phyloP scores from a whole-genome alignment of 2,888 invertebrate genomes.

The Synergus japonicus region DNA sequence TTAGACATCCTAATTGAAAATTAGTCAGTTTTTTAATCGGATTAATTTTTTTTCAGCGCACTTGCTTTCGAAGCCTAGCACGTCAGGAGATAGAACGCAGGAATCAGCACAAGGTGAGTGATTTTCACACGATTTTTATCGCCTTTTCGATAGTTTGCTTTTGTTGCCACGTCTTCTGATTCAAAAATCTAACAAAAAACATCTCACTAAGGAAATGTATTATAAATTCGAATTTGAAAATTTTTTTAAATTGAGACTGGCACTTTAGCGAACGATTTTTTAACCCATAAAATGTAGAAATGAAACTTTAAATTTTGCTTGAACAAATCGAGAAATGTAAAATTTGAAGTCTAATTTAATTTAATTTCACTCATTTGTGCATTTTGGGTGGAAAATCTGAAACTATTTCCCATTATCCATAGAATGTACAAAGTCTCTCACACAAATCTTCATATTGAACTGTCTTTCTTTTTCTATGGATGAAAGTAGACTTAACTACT shows the following conservation, averaged over 20 bases:
- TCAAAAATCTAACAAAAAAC: neutral
- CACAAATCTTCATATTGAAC: conserved; percentile 53
- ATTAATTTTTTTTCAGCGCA: conserved; percentile 67
- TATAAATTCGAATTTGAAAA: neutral
- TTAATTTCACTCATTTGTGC: neutral
- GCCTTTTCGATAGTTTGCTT: conserved; percentile 59
- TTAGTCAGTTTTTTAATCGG: neutral
- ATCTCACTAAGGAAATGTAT: neutral
- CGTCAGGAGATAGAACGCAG: conserved; percentile 75
- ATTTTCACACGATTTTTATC: conserved; percentile 44
- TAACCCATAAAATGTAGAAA: conserved; percentile 54
- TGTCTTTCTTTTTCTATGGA: conserved; percentile 56
- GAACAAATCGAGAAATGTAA: conserved; percentile 32
- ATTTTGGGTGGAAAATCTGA: conserved; percentile 59
- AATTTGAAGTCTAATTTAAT: neutral
- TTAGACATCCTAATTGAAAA: neutral
- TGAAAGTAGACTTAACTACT: conserved; percentile 52
- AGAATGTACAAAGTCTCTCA: conserved; percentile 55
- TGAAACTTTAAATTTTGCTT: neutral
- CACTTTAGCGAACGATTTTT: conserved; percentile 57
- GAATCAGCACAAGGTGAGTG: conserved; percentile 77
- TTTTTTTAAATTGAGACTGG: conserved; percentile 48
- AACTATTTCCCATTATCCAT: conserved; percentile 50
- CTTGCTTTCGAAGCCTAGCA: conserved; percentile 76
- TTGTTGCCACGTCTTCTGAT: conserved; percentile 52